These are phyloP conservation scores for Steatocranus sp. DNA, from an alignment of 2,797 vertebrate species.

Conservation along the genomic window DNA sequence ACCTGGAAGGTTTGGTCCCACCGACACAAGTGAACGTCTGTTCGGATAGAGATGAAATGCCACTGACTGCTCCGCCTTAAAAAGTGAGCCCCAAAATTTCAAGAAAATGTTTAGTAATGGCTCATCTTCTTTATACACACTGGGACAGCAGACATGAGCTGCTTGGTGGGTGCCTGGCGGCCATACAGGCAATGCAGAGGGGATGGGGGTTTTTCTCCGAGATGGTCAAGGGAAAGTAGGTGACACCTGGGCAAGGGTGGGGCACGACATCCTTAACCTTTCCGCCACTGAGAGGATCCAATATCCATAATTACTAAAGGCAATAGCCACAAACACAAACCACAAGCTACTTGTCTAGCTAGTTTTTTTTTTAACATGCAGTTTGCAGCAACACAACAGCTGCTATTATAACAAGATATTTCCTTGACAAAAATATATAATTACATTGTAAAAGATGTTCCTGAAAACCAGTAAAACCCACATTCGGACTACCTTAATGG, in stretches of 20 bases:
- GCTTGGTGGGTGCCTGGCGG: background rate
- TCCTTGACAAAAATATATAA: background rate
- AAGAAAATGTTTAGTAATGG: background rate
- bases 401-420: background rate
- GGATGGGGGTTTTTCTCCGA: accelerated
- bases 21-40: background rate
- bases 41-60: background rate
- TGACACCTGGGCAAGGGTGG: background rate
- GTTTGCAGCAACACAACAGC: background rate
- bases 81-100: background rate
- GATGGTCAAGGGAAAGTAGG: background rate
- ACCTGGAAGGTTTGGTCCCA: background rate
- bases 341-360: background rate
- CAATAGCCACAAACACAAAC: background rate
- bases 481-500: background rate
- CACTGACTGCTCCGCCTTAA: background rate
- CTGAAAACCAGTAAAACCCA: background rate
- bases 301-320: background rate
- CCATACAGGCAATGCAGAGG: background rate
- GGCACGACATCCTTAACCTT: background rate
- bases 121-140: background rate
- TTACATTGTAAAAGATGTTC: background rate
- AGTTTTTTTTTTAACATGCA: background rate
- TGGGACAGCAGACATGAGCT: background rate
- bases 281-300: background rate